Base-by-base conservation (phyloP, 2,797 vertebrate genomes). In the Catharus ustulatus region DNA sequence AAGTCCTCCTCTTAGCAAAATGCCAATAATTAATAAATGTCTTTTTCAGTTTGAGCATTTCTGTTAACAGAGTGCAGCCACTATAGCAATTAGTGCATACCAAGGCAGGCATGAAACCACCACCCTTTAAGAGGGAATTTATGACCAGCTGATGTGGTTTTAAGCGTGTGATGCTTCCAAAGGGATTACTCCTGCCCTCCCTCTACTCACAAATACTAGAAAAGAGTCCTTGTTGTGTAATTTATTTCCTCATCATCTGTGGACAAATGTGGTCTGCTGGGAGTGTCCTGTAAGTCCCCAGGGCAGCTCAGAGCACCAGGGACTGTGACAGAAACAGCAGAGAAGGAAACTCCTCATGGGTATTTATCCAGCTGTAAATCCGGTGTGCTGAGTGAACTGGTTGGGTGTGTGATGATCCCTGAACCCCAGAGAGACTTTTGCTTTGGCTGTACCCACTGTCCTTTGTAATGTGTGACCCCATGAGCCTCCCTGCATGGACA, bases 381-480 rank as follows among this genome's bases (percentile, higher is more conserved):
- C 0, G 0, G 15, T 2, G 43, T 3, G 2, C 26, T 40, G 54
- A 59, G 16, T 48, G 81, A 84, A 11, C 20, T 32, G 62, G 12
- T 10, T 59, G 59, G 9, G 17, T 73, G 62, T 14, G 10, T 43
- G 8, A 34, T 34, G 72, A 52, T n/a, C 15, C 32, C 43, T 51
- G 45, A 75, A 27, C 20, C 16, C 11, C 51, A 29, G 26, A 38
- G 18, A 38, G 3, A 21, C 6, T 61, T 79, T 26, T 69, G 9
- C 43, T 82, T 42, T 32, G 55, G 19, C 63, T 52, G 3, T 57
- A 7, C 57, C 46, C 8, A 2, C n/a, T 9, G 7, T n/a, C 15
- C 29, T 61, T 63, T 76, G 40, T 38, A 19, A 1, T 5, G 4
- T 54, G 42, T 42, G 38, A 55, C 26, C 7, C 0, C 15, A 26